A percentile compares a stretch with the other conserved stretches of the same genome.
Evolutionary conservation across 2,888 invertebrate genomes (phyloP).

Genomic region (Pyrrhia umbra): DNA sequence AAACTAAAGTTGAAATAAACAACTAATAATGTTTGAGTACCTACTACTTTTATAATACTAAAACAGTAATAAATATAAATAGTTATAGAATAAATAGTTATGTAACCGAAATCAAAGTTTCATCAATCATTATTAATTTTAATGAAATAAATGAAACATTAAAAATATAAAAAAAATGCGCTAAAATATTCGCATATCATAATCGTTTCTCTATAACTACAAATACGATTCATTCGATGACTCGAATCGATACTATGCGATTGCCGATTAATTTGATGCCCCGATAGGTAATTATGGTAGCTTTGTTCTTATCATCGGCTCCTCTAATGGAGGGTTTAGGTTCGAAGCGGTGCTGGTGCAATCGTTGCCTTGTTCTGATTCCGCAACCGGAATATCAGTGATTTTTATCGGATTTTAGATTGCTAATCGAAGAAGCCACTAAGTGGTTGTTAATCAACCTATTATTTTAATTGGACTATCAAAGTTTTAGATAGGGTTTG

Average conservation of each 20-base stretch:
- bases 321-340: constrained; percentile 75
- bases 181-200: not conserved
- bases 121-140: too few species aligned
- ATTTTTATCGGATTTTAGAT: constrained; percentile 72
- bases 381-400: constrained; percentile 73
- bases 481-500: not conserved
- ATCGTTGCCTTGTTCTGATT: constrained; percentile 74
- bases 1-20: too few species aligned
- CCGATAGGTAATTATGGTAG: constrained; percentile 71
- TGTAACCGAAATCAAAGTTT: too few species aligned
- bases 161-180: too few species aligned
- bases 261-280: constrained; percentile 65
- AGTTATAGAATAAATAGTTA: too few species aligned
- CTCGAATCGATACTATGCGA: constrained; percentile 28
- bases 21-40: too few species aligned
- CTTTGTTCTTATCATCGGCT: constrained; percentile 78
- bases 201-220: constrained; percentile 10
- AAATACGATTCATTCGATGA: constrained; percentile 51
- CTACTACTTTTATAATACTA: too few species aligned
- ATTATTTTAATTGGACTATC: constrained; percentile 8
- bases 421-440: constrained; percentile 54
- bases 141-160: too few species aligned
- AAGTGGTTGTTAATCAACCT: constrained; percentile 23
- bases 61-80: too few species aligned
- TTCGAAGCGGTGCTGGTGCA: constrained; percentile 65